These are phyloP conservation scores for Poeciliopsis prolifica DNA, from an alignment of 2,113 vertebrate genomes.

Conservation along the genomic window DNA sequence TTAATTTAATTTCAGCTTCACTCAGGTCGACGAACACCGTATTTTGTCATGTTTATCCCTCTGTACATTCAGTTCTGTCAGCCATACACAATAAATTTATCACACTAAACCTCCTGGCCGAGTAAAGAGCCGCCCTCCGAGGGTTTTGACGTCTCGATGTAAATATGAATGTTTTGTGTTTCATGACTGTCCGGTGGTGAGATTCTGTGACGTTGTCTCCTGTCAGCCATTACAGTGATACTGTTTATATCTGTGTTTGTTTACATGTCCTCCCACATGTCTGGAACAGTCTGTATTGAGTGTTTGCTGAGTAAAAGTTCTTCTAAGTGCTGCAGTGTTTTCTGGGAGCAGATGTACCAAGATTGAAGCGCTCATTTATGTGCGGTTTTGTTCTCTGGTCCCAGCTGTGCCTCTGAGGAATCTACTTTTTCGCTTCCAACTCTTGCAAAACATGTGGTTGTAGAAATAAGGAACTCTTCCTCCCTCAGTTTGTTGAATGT, in stretches of 20 bases:
- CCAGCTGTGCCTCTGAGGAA: slow-evolving; percentile 29
- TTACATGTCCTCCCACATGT: slow-evolving; percentile 34
- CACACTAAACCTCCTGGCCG: slow-evolving; percentile 47
- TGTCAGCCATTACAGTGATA: slow-evolving; percentile 50
- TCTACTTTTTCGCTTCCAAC: not conserved
- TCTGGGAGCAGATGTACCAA: slow-evolving; percentile 24
- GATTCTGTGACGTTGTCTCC: slow-evolving; percentile 39
- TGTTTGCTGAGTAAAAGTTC: not conserved
- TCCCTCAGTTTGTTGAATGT: slow-evolving; percentile 12
- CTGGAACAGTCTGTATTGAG: not conserved
- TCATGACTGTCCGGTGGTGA: slow-evolving; percentile 41
- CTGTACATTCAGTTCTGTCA: slow-evolving; percentile 35
- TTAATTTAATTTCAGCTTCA: too few species aligned
- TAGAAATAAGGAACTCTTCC: slow-evolving; percentile 44
- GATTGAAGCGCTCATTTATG: slow-evolving; percentile 32
- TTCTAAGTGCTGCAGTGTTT: slow-evolving; percentile 27
- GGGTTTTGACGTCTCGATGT: slow-evolving; percentile 56
- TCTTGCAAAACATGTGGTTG: slow-evolving; percentile 26
- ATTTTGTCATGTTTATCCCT: slow-evolving; percentile 41
- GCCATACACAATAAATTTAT: slow-evolving; percentile 42
- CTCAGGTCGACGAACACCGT: not conserved
- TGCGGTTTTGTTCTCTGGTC: slow-evolving; percentile 16
- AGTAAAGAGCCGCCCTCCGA: slow-evolving; percentile 9
- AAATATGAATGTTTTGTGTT: slow-evolving; percentile 57
- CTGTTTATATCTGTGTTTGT: slow-evolving; percentile 39